These are phyloP conservation scores for Glyptemys insculpta DNA, from an alignment of 2,797 vertebrate species.

Conservation along the genomic window DNA sequence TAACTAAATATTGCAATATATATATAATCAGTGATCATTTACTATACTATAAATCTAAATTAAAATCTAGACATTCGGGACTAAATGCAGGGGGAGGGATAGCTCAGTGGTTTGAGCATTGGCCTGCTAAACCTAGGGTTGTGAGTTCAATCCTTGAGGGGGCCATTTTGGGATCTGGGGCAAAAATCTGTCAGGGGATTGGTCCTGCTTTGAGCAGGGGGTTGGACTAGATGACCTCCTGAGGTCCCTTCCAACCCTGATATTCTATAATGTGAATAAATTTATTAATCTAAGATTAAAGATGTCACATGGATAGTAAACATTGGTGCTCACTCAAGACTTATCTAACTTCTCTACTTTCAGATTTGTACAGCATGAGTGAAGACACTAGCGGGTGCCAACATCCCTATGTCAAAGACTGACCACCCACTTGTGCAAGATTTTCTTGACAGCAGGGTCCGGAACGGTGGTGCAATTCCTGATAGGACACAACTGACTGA, in stretches of 20 bases:
- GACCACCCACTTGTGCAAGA: not conserved
- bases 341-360: not conserved
- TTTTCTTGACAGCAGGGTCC: not conserved
- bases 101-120: too few relatives aligned
- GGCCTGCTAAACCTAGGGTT: too few relatives aligned
- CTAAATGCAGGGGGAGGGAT: not conserved
- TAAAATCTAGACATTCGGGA: not conserved
- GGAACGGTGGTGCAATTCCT: not conserved
- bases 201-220: too few relatives aligned
- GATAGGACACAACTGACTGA: not conserved
- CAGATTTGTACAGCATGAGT: not conserved
- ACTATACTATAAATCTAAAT: not conserved
- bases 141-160: too few relatives aligned
- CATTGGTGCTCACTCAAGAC: not conserved
- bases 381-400: not conserved
- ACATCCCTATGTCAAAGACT: not conserved
- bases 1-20: not conserved
- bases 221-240: too few relatives aligned
- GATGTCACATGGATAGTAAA: not conserved
- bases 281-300: not conserved
- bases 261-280: not conserved
- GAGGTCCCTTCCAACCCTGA: too few relatives aligned
- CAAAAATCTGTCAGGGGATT: too few relatives aligned
- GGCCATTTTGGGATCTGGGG: too few relatives aligned
- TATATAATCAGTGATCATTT: not conserved